These are phyloP conservation scores for Oxycera nigricornis DNA, from an alignment of 2,888 invertebrate species.

Conservation along the genomic window DNA sequence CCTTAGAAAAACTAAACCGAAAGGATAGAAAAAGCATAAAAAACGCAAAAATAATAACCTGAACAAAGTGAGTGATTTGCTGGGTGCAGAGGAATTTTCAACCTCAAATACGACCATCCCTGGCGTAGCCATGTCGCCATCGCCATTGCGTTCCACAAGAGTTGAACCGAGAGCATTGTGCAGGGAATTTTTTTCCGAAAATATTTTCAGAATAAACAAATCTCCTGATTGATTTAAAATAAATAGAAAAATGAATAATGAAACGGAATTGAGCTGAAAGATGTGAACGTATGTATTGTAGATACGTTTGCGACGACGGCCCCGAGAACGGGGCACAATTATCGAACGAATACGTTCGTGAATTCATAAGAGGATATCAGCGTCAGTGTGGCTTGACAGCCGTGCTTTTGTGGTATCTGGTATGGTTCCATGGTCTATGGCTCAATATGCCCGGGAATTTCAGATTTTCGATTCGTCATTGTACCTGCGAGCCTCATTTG, in stretches of 20 bases:
- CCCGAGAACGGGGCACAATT: constrained; percentile 14
- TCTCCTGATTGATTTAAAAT: constrained; percentile 40
- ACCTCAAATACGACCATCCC: neutral
- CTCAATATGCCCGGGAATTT: constrained; percentile 15
- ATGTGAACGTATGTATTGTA: neutral
- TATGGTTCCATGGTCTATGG: constrained; percentile 5
- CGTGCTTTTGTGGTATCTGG: constrained; percentile 21
- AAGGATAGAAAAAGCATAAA: constrained; percentile 24
- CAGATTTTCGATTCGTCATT: constrained; percentile 36
- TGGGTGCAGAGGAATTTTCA: constrained; percentile 4
- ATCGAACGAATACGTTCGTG: constrained; percentile 33
- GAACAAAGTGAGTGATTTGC: constrained; percentile 34
- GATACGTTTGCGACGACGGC: neutral
- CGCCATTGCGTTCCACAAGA: neutral
- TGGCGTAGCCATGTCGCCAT: neutral
- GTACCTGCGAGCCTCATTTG: constrained; percentile 38
- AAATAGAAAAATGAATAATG: constrained; percentile 40
- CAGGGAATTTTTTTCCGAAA: constrained; percentile 33
- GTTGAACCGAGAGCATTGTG: neutral
- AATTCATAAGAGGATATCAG: constrained; percentile 37
- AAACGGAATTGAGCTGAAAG: constrained; percentile 17
- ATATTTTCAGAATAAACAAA: constrained; percentile 41
- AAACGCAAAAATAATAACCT: neutral
- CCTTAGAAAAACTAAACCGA: constrained; percentile 21
- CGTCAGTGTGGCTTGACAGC: constrained; percentile 21